Percentiles rank a stretch among this genome's conserved stretches.
These are phyloP conservation scores for Rhinoraja longicauda DNA, from an alignment of 2,797 vertebrate species.

Conservation along the genomic window DNA sequence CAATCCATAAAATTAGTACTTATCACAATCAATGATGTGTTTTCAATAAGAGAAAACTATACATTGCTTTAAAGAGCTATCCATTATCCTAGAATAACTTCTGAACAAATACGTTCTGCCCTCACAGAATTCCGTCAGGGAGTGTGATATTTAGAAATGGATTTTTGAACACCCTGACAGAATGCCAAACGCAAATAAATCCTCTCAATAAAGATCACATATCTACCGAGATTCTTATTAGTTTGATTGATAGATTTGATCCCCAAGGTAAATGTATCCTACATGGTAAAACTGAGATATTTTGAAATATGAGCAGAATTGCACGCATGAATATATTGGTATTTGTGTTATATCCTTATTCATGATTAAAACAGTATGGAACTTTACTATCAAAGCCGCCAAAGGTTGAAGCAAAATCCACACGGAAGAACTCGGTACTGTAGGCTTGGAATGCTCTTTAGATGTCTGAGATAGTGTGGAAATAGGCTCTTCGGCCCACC, in stretches of 20 bases:
- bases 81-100: not conserved
- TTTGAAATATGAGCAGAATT: not conserved
- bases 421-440: not conserved
- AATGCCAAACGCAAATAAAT: conserved; percentile 11
- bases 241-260: conserved; percentile 32
- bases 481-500: too few relatives aligned
- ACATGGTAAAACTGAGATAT: not conserved
- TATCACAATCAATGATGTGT: not conserved
- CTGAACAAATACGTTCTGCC: not conserved
- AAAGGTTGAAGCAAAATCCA: not conserved
- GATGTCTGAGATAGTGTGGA: too few relatives aligned
- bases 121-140: not conserved
- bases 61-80: not conserved
- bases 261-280: not conserved
- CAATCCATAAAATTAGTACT: too few relatives aligned
- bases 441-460: not conserved
- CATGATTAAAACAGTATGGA: not conserved
- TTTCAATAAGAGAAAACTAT: not conserved
- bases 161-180: conserved; percentile 4
- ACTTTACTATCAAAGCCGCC: not conserved
- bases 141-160: not conserved
- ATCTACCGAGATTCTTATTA: conserved; percentile 14
- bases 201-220: conserved; percentile 14
- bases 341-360: not conserved
- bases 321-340: not conserved